Evolutionary conservation across 1,140 invertebrate genomes (phyloP), one percentile per base, ranked within the genome.

Genomic region (Drosophila virilis): DNA sequence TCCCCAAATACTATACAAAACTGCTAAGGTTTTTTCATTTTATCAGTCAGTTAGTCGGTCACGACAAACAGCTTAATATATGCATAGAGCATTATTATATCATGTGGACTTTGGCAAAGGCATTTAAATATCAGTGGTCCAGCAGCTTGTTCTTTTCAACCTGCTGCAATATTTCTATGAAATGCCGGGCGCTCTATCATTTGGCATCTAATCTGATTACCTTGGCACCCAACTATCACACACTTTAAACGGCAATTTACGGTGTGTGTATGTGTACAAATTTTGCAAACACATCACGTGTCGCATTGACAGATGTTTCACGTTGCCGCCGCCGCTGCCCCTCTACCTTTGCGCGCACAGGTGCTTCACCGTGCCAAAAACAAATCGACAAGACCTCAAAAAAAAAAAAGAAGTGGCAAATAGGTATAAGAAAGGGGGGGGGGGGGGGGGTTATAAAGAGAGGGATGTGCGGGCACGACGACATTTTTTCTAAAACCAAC

Each of bases 401-500:
- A 59, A 50, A 57, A 17, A 17, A 7, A 38, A 15, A 22, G 37
- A 15, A 22, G 37, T 17, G 9, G 5, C 38, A 50, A 58, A 68
- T 51, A 58, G 54, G 13, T 38, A 40, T 50, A 35, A 13, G 52
- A 57, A 28, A 28, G 51, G 22, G 61, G 48, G 40, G n/a, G n/a
- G n/a, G n/a, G n/a, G n/a, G n/a, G n/a, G n/a, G n/a, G n/a, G n/a
- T n/a, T 45, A 15, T 10, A 59, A 38, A 37, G 33, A 33, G 28
- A 13, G n/a, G 10, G 40, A 12, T 22, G 10, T 37, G 22, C 37
- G 17, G 50, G 48, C 48, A 62, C 42, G 28, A 60, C 46, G 62
- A 73, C 70, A 60, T 73, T 68, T 73, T 67, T 73, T 64, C 38
- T 46, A 73, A 82, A 84, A 74, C 66, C 59, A 85, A 82, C 83